These are phyloP conservation scores for Podiceps cristatus DNA, from an alignment of 2,113 vertebrate species.

Conservation along the genomic window DNA sequence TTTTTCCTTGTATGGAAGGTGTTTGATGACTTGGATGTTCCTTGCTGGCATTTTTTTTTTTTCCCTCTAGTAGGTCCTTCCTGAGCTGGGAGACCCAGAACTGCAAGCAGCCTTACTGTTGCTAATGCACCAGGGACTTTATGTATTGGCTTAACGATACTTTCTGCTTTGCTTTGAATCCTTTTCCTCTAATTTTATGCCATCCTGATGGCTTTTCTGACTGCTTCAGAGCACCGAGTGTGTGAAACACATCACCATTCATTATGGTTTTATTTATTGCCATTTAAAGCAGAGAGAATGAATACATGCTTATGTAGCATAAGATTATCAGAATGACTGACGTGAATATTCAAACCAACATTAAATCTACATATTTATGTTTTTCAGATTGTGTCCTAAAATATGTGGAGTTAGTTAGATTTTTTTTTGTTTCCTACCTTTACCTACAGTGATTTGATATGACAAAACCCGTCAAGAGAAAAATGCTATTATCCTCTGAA, in stretches of 20 bases:
- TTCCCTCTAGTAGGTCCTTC: not conserved
- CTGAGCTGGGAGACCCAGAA: not conserved
- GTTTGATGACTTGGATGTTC: not conserved
- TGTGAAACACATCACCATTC: not conserved
- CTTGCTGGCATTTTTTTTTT: not conserved
- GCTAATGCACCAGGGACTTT: not conserved
- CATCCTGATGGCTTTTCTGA: not conserved
- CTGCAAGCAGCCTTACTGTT: not conserved
- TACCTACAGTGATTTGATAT: not conserved
- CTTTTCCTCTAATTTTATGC: not conserved
- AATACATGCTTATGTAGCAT: not conserved
- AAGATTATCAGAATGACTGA: not conserved
- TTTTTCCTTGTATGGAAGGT: not conserved
- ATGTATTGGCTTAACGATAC: not conserved
- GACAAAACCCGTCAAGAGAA: slow-evolving; percentile 19
- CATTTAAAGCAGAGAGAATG: not conserved
- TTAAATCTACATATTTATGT: not conserved
- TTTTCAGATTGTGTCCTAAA: not conserved
- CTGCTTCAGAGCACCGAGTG: not conserved
- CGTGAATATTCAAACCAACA: not conserved
- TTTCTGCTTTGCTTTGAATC: not conserved
- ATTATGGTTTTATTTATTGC: not conserved
- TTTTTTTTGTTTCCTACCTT: not conserved
- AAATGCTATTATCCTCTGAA: not conserved
- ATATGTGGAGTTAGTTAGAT: not conserved